A percentile compares a stretch with the other conserved stretches of the same genome.
Evolutionary conservation across 2,888 invertebrate species (phyloP).

Genomic region (Caenorhabditis sulstoni): DNA sequence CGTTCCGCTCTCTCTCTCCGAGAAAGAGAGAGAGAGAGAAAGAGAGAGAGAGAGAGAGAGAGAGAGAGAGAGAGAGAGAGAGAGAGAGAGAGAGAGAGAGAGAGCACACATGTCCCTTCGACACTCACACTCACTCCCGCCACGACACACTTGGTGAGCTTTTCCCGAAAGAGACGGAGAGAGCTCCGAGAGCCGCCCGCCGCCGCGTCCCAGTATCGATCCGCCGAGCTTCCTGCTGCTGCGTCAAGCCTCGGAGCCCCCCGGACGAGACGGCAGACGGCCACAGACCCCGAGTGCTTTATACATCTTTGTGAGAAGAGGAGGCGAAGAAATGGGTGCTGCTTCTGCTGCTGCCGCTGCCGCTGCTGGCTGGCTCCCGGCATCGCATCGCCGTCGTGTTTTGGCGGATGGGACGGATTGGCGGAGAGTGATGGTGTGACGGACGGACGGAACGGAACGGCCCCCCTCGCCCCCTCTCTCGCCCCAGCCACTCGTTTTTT

Average conservation of each 20-base stretch:
- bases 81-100: slow-evolving; percentile 17
- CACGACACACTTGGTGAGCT: slow-evolving; percentile 48
- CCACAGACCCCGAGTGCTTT: slow-evolving; percentile 41
- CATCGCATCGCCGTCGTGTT: slow-evolving; percentile 46
- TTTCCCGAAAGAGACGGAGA: slow-evolving; percentile 53
- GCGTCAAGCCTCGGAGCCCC: slow-evolving; percentile 36
- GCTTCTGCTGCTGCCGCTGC: slow-evolving; percentile 9
- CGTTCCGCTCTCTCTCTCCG: slow-evolving; percentile 19
- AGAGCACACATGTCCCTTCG: slow-evolving; percentile 46
- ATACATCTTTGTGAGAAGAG: slow-evolving; percentile 52
- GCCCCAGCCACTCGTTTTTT: slow-evolving; percentile 36
- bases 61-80: slow-evolving; percentile 29
- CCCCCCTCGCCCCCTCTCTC: slow-evolving; percentile 4
- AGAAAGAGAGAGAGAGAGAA: slow-evolving; percentile 26
- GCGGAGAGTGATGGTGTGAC: slow-evolving; percentile 58
- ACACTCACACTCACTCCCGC: slow-evolving; percentile 24
- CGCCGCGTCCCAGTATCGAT: slow-evolving; percentile 45
- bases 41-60: slow-evolving; percentile 30
- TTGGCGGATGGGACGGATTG: slow-evolving; percentile 57
- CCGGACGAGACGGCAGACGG: slow-evolving; percentile 50
- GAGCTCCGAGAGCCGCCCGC: slow-evolving; percentile 41
- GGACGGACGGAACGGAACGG: slow-evolving; percentile 38
- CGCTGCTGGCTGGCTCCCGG: slow-evolving; percentile 19
- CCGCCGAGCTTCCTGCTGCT: slow-evolving; percentile 50
- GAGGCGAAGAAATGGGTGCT: slow-evolving; percentile 35